A percentile compares a stretch with the other conserved stretches of the same genome.
Conservation (phyloP, 2,113 vertebrate species). For the Pseudorectes ferrugineus region DNA sequence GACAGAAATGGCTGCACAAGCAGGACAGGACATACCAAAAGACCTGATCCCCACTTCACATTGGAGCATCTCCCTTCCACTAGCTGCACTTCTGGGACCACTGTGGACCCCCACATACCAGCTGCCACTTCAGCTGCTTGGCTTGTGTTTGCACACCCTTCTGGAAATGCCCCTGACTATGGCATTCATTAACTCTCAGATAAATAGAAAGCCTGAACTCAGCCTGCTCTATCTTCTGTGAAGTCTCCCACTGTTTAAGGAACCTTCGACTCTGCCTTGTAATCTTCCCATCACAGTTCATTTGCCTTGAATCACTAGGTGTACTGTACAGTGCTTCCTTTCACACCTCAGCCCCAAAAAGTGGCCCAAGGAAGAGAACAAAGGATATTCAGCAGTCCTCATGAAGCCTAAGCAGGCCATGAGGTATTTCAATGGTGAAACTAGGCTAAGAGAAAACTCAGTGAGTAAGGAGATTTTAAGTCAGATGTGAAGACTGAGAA, state of each 20-base stretch:
- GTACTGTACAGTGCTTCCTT: not conserved
- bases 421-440: not conserved
- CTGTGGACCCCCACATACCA: fast-evolving
- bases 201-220: not conserved
- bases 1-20: not conserved
- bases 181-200: not conserved
- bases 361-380: not conserved
- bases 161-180: not conserved
- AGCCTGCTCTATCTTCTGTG: not conserved
- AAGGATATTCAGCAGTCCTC: not conserved
- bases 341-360: not conserved
- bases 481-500: not conserved
- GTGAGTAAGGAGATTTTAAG: not conserved
- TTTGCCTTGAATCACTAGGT: not conserved
- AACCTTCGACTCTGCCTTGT: not conserved
- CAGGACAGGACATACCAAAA: not conserved
- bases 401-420: not conserved
- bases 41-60: not conserved
- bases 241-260: not conserved
- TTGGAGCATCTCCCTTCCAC: fast-evolving
- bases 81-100: not conserved
- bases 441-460: not conserved
- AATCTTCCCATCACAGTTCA: not conserved
- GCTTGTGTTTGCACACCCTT: not conserved
- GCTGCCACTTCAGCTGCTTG: not conserved